phyloP scores from a whole-genome alignment of 2,888 invertebrate genomes.

The Sinelater perroti region DNA sequence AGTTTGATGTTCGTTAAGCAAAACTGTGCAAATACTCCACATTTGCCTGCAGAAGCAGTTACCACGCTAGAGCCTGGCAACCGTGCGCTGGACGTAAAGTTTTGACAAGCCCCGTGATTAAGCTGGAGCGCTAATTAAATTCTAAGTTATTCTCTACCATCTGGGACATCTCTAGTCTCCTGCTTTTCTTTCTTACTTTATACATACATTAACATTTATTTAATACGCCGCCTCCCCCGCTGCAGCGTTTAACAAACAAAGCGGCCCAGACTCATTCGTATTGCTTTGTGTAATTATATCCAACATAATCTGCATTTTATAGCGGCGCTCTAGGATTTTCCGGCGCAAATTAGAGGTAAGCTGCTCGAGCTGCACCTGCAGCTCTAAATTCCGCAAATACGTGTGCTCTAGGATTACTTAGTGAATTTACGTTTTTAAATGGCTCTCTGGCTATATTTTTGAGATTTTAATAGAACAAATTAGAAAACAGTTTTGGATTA shows the following conservation, averaged over 20 bases:
- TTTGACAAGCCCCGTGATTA: constrained; percentile 37
- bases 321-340: constrained; percentile 7
- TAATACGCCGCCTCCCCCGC: constrained; percentile 4
- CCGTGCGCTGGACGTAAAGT: constrained; percentile 32
- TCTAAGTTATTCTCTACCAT: constrained; percentile 34
- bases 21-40: constrained; percentile 23
- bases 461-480: too few relatives aligned
- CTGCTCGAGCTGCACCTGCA: constrained; percentile 12
- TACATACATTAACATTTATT: constrained; percentile 15
- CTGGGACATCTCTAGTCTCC: constrained; percentile 21
- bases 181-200: constrained; percentile 20
- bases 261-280: constrained; percentile 9
- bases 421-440: too few relatives aligned
- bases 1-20: too few relatives aligned
- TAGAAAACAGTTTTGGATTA: too few relatives aligned
- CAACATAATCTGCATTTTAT: constrained; percentile 22
- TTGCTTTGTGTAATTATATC: constrained; percentile 20
- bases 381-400: constrained; percentile 3
- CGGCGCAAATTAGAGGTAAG: constrained; percentile 22
- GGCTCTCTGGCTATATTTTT: too few relatives aligned
- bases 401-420: neutral
- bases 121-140: constrained; percentile 39
- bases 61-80: constrained; percentile 26
- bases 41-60: constrained; percentile 27
- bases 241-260: constrained; percentile 3